Conservation (phyloP, 2,888 invertebrate genomes). For the Agonopterix heracliana region DNA sequence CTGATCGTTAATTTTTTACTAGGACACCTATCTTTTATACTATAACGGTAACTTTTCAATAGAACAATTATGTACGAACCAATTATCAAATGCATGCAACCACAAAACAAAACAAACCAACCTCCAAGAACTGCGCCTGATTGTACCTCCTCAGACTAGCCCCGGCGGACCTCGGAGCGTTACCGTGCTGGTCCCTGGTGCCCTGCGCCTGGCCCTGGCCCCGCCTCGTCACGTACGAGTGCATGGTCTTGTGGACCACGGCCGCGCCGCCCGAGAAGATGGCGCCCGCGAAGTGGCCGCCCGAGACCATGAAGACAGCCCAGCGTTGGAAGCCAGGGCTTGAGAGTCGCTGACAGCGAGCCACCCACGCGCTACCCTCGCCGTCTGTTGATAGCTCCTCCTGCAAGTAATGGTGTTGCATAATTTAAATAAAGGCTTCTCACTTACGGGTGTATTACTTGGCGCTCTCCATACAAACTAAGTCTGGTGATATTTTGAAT, state of each 20-base stretch:
- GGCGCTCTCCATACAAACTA: too few relatives aligned
- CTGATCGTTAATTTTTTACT: too few relatives aligned
- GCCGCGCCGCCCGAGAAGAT: slow-evolving; percentile 59
- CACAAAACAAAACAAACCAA: slow-evolving; percentile 26
- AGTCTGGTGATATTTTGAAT: too few relatives aligned
- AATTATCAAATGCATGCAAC: too few relatives aligned
- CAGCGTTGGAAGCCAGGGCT: slow-evolving; percentile 73
- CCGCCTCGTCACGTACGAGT: slow-evolving; percentile 88
- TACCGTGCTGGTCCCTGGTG: slow-evolving; percentile 77
- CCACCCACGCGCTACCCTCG: slow-evolving; percentile 57
- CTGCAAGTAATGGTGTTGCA: slow-evolving; percentile 33
- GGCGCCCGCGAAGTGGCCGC: slow-evolving; percentile 77
- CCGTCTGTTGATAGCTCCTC: slow-evolving; percentile 68
- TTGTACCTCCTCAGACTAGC: slow-evolving; percentile 87
- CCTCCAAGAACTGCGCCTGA: slow-evolving; percentile 84
- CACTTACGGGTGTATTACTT: too few relatives aligned
- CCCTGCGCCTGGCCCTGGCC: slow-evolving; percentile 89
- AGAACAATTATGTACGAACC: too few relatives aligned
- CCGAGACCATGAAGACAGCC: slow-evolving; percentile 89
- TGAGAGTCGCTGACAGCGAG: slow-evolving; percentile 44
- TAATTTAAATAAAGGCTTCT: too few relatives aligned
- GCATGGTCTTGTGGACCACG: slow-evolving; percentile 86
- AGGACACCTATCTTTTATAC: too few relatives aligned
- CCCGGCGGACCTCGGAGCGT: slow-evolving; percentile 86
- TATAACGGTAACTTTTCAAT: too few relatives aligned